Evolutionary conservation across 2,797 vertebrate species (phyloP), one percentile per base, ranked within the genome.

Genomic region (Jordanella pulchra): DNA sequence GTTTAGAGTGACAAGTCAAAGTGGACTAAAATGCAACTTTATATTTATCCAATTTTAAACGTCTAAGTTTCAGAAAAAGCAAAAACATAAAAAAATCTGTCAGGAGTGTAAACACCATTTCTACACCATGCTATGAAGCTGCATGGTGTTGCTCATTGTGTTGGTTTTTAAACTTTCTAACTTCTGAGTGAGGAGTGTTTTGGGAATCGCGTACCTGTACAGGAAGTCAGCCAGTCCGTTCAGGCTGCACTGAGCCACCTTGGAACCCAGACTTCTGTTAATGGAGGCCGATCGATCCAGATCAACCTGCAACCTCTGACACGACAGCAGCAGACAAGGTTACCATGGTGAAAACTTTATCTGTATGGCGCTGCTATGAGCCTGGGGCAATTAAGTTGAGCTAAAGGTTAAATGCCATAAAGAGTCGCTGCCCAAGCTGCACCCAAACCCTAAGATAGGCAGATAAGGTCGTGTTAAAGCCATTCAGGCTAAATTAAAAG

Each of bases 221-320:
- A 98, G 91, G 85, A 98, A 97, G 81, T 97, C 95, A 0, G 95
- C 95, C 74, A 98, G 93, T 7, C 96, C 95, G 0, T 94, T 94
- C 28, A 97, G 92, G 69, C 95, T 96, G 87, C 95, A 96, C 67
- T 96, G 94, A 0, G 95, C 95, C 87, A 97, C 95, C 55, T 94
- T 92, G 78, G 93, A 90, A 9, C 95, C 96, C 0, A 98, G 86
- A 65, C 93, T 92, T 60, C 90, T 91, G 79, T 89, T 96, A 87
- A 97, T 94, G 71, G 93, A 91, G 15, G 96, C 95, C 0, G 97
- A 96, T 5, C 92, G 90, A 11, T 97, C 96, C 28, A 95, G 88
- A 28, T 97, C 96, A 0, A 94, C 93, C 83, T 96, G 94, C 79
- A 97, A 87, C 80, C 95, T 92, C 97, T 98, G 88, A 0, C 73